Conservation (phyloP, 2,888 invertebrate species). For the Machimus atricapillus region DNA sequence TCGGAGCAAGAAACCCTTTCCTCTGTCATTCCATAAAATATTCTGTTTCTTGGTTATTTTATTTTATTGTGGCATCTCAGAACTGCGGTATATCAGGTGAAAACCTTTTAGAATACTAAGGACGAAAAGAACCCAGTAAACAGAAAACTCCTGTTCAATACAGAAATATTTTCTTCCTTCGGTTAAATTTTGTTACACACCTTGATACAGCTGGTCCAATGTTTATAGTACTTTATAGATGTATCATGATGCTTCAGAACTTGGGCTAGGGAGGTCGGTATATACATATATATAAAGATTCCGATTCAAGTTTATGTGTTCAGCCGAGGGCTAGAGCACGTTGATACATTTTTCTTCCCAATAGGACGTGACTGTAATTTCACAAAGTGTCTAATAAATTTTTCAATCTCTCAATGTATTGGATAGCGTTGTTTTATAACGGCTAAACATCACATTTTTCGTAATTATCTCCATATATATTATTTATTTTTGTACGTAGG, state of each 20-base stretch:
- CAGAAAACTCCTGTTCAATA: slow-evolving; percentile 17
- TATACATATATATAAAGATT: neutral
- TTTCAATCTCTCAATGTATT: slow-evolving; percentile 21
- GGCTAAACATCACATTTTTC: neutral
- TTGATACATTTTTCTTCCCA: slow-evolving; percentile 36
- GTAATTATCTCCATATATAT: neutral
- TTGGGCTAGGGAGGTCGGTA: neutral
- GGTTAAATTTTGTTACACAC: neutral
- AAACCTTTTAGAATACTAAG: slow-evolving; percentile 1
- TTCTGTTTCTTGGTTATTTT: slow-evolving; percentile 38
- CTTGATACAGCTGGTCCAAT: neutral
- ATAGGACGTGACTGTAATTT: slow-evolving; percentile 38
- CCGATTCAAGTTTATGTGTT: neutral
- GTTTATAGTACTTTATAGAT: neutral
- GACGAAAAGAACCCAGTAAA: neutral
- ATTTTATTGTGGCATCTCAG: slow-evolving; percentile 29
- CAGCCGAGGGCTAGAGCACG: neutral
- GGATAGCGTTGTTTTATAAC: neutral
- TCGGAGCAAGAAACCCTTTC: slow-evolving; percentile 17
- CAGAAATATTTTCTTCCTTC: neutral
- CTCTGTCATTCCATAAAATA: slow-evolving; percentile 31
- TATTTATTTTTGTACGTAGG: neutral
- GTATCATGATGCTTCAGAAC: neutral
- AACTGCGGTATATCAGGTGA: slow-evolving; percentile 30
- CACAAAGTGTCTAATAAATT: slow-evolving; percentile 35